Base-by-base conservation (phyloP, 2,888 invertebrate genomes). In the Eupithecia subfuscata region DNA sequence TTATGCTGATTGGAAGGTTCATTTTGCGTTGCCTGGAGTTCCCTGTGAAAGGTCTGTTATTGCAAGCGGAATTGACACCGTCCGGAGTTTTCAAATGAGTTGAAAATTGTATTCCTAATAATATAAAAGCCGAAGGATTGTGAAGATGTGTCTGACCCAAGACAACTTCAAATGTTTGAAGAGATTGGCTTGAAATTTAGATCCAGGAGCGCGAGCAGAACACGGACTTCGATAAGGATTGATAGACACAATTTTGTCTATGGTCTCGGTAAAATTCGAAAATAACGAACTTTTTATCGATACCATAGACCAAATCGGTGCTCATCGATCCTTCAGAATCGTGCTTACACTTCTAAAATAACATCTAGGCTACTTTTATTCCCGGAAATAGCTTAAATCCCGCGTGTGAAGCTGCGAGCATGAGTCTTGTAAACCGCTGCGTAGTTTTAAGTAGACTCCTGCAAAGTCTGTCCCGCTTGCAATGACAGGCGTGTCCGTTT, bases 1-100 rank as follows among this genome's bases (percentile, higher is more conserved):
- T 30, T 65, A 64, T n/a, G 70, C 74, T 67, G 65, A 34, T 48
- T 16, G 52, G 30, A 69, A 43, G n/a, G 77, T 74, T 74, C 48
- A 63, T 69, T 74, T 74, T 74, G 48, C 71, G 52, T 71, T 75
- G 72, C 56, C 34, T n/a, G 64, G 22, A 60, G 12, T 60, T 60
- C 22, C 9, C 14, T 60, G 14, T 22, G 11, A n/a, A 56, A 56
- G 22, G 56, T 56, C 56, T 64, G 64, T 64, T 16, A 34, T 64
- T 34, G 34, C 64, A 18, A 34, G 34, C 18, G 64, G 64, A 30
- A 60, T 56, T 1, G 56, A 22, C 52, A 22, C 18, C 8, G 18
- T 52, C 3, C 52, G 11, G 48, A 48, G 16, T 48, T 48, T n/a
- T 52, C 48, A 48, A 48, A 52, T 11, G 22, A 48, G 7, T 18